Evolutionary conservation across 2,113 vertebrate species (phyloP).

Genomic region (Hydrochoerus hydrochaeris): DNA sequence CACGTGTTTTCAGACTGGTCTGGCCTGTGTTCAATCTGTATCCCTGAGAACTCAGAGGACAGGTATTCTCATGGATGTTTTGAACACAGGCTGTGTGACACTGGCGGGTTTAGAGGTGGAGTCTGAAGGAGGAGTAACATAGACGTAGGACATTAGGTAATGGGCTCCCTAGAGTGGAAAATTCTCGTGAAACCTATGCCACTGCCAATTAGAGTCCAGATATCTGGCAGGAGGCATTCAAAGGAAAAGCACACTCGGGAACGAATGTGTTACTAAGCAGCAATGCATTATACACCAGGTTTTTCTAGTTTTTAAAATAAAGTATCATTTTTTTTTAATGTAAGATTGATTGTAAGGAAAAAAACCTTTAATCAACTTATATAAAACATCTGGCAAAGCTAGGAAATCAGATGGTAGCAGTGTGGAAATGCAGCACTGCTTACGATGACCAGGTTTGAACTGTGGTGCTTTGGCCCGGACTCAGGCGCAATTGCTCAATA

Average conservation of each 20-base stretch:
- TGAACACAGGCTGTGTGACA: not conserved
- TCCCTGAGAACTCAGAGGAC: too few species aligned
- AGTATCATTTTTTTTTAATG: not conserved
- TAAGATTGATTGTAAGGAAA: not conserved
- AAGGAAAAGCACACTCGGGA: not conserved
- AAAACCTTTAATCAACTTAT: not conserved
- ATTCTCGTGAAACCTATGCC: fast-evolving
- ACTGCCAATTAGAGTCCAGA: fast-evolving
- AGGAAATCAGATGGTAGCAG: not conserved
- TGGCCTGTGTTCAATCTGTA: fast-evolving
- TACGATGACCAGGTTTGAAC: not conserved
- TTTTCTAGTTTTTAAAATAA: not conserved
- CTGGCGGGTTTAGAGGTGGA: not conserved
- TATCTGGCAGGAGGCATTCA: not conserved
- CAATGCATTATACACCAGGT: fast-evolving
- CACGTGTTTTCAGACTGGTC: not conserved
- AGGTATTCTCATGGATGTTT: not conserved
- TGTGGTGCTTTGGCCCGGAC: fast-evolving
- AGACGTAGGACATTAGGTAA: fast-evolving
- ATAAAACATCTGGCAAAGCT: not conserved
- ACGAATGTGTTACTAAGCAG: not conserved
- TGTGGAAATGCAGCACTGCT: fast-evolving
- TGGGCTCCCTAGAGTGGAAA: fast-evolving
- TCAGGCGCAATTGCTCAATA: not conserved
- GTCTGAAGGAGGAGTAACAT: fast-evolving